Evolutionary conservation across 1,140 invertebrate species (phyloP), one percentile per base, ranked within the genome.

Genomic region (Campoletis sonorensis): DNA sequence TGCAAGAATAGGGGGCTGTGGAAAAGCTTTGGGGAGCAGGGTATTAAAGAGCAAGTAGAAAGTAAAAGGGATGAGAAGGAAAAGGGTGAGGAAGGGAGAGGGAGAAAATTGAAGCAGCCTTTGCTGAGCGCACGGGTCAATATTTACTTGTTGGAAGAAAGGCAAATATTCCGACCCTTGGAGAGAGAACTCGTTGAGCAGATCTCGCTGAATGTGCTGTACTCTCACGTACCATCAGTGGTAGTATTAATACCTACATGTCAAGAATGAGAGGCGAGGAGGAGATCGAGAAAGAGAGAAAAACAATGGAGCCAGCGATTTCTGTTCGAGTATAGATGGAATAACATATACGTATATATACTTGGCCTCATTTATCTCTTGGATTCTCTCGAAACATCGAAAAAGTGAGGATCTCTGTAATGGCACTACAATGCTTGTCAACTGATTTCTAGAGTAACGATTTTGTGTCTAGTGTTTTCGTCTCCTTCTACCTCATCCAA

Each of bases 71-170:
- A 23, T 26, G 27, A 21, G 26, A 30, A 78, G 45, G 76, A 75
- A 80, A 76, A 71, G 81, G 79, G 8, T 13, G 40, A 77, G 67
- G 27, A 73, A 54, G 58, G 81, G 70, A 82, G 51, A 58, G 83
- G 78, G 81, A 54, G 72, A 75, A 75, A 75, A 75, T 75, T 54
- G 72, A 49, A 75, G 40, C 72, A 26, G 72, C 23, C 72, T 49
- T 18, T 26, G 61, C 61, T 64, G 61, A 64, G n/a, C 13, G 72
- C 45, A 23, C 72, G 72, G 72, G 72, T 75, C 72, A 75, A 75
- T 75, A 75, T 75, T 75, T 75, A 75, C 72, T 75, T 54, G 72
- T 75, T 75, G 72, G 49, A 75, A 75, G 72, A 54, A 75, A 75
- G 72, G 72, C 72, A 75, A 75, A 75, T 75, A 75, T 73, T 51